These are phyloP conservation scores for Eptatretus atami DNA, from an alignment of 2,797 vertebrate species.

Conservation along the genomic window DNA sequence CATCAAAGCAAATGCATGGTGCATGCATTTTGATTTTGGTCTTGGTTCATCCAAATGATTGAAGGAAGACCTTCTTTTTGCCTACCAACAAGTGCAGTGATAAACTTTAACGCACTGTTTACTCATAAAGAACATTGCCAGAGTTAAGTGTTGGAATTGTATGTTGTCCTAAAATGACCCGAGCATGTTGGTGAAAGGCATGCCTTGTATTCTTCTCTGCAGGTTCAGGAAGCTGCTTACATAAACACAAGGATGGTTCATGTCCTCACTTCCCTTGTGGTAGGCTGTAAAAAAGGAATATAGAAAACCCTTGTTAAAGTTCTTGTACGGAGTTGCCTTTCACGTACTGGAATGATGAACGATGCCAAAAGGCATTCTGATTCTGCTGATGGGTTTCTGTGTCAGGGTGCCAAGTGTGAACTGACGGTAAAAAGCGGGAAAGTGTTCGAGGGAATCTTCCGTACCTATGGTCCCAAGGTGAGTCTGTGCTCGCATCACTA, in stretches of 20 bases:
- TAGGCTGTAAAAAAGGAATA: background rate
- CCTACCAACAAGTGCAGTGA: no score
- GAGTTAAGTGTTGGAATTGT: no score
- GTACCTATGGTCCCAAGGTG: slow-evolving; percentile 5
- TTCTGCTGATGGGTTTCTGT: background rate
- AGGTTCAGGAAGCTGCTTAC: slow-evolving; percentile 1
- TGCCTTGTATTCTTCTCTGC: no score
- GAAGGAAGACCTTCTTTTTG: no score
- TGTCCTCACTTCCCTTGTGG: background rate
- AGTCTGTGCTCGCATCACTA: background rate
- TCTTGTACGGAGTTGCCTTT: background rate
- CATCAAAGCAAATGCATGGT: no score
- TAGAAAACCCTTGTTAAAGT: no score
- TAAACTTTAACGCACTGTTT: no score
- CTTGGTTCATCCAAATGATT: no score
- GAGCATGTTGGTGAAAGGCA: no score
- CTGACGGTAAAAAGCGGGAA: slow-evolving; percentile 4
- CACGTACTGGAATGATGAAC: background rate
- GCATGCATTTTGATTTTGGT: no score
- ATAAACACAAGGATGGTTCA: slow-evolving; percentile 4
- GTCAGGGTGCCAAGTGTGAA: slow-evolving; percentile 4
- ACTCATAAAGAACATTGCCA: no score
- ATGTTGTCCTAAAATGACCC: no score
- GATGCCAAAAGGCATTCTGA: background rate
- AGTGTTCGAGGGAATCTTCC: slow-evolving; percentile 1